These are phyloP conservation scores for Coccyzus lansbergi DNA, from an alignment of 2,797 vertebrate species.

Conservation along the genomic window DNA sequence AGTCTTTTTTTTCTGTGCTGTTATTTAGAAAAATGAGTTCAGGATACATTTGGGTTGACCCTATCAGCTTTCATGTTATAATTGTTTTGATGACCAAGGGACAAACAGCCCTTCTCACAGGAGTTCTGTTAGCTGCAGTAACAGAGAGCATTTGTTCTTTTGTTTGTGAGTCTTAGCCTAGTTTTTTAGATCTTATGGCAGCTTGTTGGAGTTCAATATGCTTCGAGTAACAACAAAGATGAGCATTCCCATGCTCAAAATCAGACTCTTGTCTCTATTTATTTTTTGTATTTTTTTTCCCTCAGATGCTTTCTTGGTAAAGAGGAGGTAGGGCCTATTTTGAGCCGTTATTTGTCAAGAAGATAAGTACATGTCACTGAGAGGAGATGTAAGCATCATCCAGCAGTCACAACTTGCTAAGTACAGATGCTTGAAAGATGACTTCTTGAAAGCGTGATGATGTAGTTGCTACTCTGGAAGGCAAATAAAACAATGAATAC, in stretches of 20 bases:
- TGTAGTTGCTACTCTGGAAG: background rate
- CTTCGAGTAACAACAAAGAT: background rate
- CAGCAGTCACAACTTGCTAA: background rate
- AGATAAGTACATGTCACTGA: background rate
- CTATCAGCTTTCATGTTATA: background rate
- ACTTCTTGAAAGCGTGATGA: background rate
- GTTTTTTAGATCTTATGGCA: background rate
- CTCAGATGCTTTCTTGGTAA: background rate
- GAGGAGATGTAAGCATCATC: background rate
- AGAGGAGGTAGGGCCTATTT: background rate
- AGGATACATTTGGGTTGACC: background rate
- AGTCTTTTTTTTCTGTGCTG: background rate
- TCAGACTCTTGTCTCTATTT: background rate
- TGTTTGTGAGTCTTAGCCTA: background rate
- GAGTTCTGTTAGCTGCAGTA: background rate
- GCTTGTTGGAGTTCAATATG: background rate
- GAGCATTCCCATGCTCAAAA: background rate
- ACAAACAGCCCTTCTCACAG: background rate
- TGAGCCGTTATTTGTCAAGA: constrained; percentile 15
- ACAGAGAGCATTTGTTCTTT: constrained; percentile 7
- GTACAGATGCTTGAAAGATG: background rate
- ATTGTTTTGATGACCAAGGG: constrained; percentile 13
- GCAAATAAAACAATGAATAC: constrained; percentile 12
- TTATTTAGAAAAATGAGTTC: background rate
- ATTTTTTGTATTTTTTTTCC: background rate